Base-by-base conservation (phyloP, 2,797 vertebrate species). In the Tadarida brasiliensis region DNA sequence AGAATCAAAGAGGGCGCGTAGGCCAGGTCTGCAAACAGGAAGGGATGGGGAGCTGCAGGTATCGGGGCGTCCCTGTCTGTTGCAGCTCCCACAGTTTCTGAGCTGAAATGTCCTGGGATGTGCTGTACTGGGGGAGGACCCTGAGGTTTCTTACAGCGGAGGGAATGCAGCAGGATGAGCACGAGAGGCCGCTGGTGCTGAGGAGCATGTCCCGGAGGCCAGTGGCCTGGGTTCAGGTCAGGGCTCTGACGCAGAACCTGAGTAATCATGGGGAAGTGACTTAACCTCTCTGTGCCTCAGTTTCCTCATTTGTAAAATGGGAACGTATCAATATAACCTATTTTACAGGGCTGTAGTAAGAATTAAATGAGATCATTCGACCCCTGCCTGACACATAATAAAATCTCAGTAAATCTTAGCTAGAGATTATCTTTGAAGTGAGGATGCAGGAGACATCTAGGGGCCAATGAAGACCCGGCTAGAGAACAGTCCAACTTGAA, bases 1-100 rank as follows among this genome's bases (percentile, higher is more conserved):
- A 67, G 90, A 94, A 96, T 65, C 94, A 82, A 78, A 90, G 81
- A 73, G 54, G 57, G 82, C 88, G 92, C 16, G 3, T 17, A 85
- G 77, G 93, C 76, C 84, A 35, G 26, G 51, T 19, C 63, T 70
- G 67, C 56, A 85, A 73, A 85, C 10, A 16, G 20, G 15, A 30
- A 56, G 65, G 54, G 11, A 35, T 76, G 70, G 59, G 71, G 67
- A 70, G 44, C 54, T 49, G 15, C 85, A 77, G 87, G 9, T 19
- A 35, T 19, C 76, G 30, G 35, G 33, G 35, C 4, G 0, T 16
- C 39, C 68, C 35, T 28, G 8, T 19, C 22, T 39, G 9, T 49
- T 68, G 30, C 20, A 30, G 49, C 26, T 51, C 33, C 1, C 61
- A 19, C 49, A 39, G 20, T 85, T 92, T 95, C 61, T 84, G 83